Percentiles rank a stretch among this genome's conserved stretches.
Conservation (phyloP, 2,888 invertebrate species). For the Octodonta nipae region DNA sequence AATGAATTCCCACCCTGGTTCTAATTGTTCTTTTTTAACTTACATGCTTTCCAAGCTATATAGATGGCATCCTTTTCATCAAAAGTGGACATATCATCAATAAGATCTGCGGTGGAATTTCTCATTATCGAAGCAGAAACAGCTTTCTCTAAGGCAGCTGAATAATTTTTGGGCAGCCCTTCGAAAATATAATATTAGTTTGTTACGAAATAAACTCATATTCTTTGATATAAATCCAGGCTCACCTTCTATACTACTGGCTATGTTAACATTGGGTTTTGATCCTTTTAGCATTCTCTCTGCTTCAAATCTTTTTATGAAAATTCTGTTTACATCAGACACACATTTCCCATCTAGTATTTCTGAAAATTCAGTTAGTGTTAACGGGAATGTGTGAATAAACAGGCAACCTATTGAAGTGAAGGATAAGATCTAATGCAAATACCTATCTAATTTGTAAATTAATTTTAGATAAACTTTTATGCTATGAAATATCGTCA, state of each 20-base stretch:
- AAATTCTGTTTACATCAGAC: constrained; percentile 44
- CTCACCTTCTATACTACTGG: constrained; percentile 22
- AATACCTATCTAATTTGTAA: no score
- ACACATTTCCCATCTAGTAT: constrained; percentile 47
- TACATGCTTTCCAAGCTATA: constrained; percentile 26
- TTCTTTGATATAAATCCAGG: not conserved
- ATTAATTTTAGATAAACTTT: no score
- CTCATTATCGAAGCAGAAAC: constrained; percentile 28
- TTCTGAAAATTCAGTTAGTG: constrained; percentile 34
- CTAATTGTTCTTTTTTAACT: constrained; percentile 7
- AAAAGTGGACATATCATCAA: constrained; percentile 14
- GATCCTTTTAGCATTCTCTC: constrained; percentile 31
- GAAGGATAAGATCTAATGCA: no score
- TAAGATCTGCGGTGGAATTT: constrained; percentile 12
- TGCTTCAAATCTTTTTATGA: constrained; percentile 49
- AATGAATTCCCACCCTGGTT: constrained; percentile 1
- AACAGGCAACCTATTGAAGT: no score
- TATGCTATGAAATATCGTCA: no score
- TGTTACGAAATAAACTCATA: not conserved
- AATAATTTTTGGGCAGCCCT: constrained; percentile 29
- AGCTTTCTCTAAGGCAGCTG: constrained; percentile 29
- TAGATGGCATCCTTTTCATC: constrained; percentile 21
- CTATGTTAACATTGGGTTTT: constrained; percentile 20
- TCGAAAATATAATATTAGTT: no score
- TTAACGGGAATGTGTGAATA: no score